Conservation (phyloP, 1,140 invertebrate genomes). For the Pristionchus pacificus region DNA sequence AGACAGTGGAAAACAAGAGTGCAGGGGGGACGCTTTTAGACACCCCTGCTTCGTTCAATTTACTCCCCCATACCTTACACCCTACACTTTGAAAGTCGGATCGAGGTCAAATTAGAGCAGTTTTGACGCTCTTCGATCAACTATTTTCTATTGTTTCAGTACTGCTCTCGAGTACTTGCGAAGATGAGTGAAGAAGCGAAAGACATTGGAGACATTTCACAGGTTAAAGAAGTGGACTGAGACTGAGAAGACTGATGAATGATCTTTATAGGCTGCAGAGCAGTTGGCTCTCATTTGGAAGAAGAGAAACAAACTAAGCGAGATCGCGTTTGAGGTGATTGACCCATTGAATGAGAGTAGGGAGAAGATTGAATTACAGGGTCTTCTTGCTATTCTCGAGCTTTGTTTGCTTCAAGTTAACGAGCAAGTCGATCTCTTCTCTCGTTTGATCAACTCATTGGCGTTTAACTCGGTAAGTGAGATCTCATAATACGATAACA, state of each 20-base stretch:
- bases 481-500: constrained; percentile 2
- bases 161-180: constrained; percentile 2
- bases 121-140: no score
- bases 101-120: no score
- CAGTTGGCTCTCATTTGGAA: constrained; percentile 6
- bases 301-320: constrained; percentile 11
- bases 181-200: not conserved
- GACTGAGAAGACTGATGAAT: no score
- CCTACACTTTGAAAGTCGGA: no score
- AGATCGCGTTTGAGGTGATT: constrained; percentile 12
- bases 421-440: constrained; percentile 22
- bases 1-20: no score
- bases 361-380: constrained; percentile 20
- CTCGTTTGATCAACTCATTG: constrained; percentile 15
- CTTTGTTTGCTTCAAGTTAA: constrained; percentile 26
- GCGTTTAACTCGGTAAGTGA: constrained; percentile 29
- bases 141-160: constrained; percentile 9
- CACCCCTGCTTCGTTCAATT: no score
- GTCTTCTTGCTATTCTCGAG: constrained; percentile 29
- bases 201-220: not conserved
- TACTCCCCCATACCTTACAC: no score
- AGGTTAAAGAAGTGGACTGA: no score
- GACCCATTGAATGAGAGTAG: not conserved
- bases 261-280: constrained; percentile 5
- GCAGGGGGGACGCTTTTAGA: no score